Conservation (phyloP, 2,888 invertebrate species). For the Agrotis ipsilon region DNA sequence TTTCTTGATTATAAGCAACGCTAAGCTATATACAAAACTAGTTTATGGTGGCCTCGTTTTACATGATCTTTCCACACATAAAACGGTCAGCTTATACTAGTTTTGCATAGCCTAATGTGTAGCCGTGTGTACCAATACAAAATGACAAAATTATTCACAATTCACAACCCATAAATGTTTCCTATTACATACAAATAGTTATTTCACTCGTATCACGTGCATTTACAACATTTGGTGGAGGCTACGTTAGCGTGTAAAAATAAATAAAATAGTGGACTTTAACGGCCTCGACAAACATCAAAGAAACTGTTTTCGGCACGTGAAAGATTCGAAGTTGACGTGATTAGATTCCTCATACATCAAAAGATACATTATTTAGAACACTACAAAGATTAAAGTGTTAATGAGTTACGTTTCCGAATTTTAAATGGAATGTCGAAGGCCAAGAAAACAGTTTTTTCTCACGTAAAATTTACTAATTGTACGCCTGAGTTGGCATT, state of each 20-base stretch:
- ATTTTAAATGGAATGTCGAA: conserved; percentile 47
- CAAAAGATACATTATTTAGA: conserved; percentile 48
- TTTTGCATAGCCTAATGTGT: no score
- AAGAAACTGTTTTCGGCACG: conserved; percentile 43
- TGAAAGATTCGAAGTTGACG: conserved; percentile 33
- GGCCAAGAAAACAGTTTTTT: conserved; percentile 28
- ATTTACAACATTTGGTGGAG: conserved; percentile 28
- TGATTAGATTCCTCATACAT: conserved; percentile 53
- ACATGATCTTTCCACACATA: no score
- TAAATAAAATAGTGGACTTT: conserved; percentile 39
- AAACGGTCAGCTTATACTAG: no score
- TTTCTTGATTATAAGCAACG: no score
- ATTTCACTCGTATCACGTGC: conserved; percentile 51
- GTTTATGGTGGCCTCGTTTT: no score
- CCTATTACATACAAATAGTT: conserved; percentile 28
- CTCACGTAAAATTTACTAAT: conserved; percentile 25
- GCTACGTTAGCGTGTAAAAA: conserved; percentile 32
- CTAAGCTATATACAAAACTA: no score
- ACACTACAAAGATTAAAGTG: conserved; percentile 60
- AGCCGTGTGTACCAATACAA: not conserved
- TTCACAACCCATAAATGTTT: conserved; percentile 27
- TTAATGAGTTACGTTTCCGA: conserved; percentile 50
- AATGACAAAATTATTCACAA: conserved; percentile 12
- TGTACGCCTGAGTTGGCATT: conserved; percentile 20
- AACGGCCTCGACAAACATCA: conserved; percentile 35